Evolutionary conservation across 2,797 vertebrate genomes (phyloP).

Genomic region (Gallirallus australis): DNA sequence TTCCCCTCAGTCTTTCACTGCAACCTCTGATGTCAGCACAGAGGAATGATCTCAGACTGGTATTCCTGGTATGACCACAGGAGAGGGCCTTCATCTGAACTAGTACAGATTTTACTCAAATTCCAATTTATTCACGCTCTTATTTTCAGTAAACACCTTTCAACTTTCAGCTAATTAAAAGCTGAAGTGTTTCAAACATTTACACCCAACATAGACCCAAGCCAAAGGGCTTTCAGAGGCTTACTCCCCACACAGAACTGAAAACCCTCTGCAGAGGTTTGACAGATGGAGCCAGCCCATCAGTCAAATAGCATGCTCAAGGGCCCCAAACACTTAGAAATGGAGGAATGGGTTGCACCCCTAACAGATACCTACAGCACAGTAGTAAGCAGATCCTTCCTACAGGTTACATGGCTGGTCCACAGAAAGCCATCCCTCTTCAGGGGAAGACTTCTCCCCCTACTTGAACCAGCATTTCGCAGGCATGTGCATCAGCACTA

Average conservation of each 20-base stretch:
- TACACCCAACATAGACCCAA: not conserved
- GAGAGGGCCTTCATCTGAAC: not conserved
- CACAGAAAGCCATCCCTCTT: not conserved
- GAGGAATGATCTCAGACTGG: not conserved
- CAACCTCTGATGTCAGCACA: not conserved
- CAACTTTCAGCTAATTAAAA: not conserved
- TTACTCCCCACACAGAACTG: not conserved
- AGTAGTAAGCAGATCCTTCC: not conserved
- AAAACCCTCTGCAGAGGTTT: not conserved
- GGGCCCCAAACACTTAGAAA: too few species aligned
- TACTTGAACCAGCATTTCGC: not conserved
- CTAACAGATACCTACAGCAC: not conserved
- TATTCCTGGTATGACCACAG: not conserved
- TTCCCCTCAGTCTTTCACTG: not conserved
- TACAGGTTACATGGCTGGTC: not conserved
- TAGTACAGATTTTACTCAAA: not conserved
- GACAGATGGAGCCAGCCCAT: not conserved
- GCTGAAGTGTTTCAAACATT: not conserved
- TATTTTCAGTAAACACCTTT: not conserved
- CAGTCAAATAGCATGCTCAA: fast-evolving
- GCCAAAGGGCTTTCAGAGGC: not conserved
- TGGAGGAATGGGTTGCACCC: too few species aligned
- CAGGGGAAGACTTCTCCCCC: not conserved
- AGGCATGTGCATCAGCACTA: fast-evolving
- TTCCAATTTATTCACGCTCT: not conserved